Conservation (phyloP, 2,113 vertebrate genomes). For the Tachysurus fulvidraco region DNA sequence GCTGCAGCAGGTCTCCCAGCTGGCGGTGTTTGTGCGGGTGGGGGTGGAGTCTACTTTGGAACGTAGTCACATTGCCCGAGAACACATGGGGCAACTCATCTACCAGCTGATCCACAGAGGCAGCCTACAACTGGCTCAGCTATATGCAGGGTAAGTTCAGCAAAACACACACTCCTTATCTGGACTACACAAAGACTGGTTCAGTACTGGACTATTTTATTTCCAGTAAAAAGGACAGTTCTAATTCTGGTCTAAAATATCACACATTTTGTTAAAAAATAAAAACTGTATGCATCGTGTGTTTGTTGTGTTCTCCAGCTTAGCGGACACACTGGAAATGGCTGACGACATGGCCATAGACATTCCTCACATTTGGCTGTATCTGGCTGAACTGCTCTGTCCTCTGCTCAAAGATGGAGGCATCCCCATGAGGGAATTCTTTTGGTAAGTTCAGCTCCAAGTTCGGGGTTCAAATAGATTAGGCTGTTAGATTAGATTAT, state of each 20-base stretch:
- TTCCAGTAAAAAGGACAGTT: not conserved
- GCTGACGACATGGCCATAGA: conserved; percentile 99
- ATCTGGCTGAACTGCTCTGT: conserved; percentile 91
- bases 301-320: conserved; percentile 70
- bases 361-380: conserved; percentile 98
- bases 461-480: no score
- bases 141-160: conserved; percentile 86
- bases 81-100: conserved; percentile 92
- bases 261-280: not conserved
- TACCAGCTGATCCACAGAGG: conserved; percentile 85
- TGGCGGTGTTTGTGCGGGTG: conserved; percentile 84
- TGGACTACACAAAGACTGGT: not conserved
- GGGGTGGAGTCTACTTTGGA: conserved; percentile 95
- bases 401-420: conserved; percentile 91
- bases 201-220: not conserved
- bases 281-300: not conserved
- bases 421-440: conserved; percentile 95
- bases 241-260: not conserved
- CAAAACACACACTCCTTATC: not conserved
- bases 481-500: no score
- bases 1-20: conserved; percentile 76
- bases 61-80: conserved; percentile 91
- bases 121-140: conserved; percentile 83
- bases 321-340: conserved; percentile 89
- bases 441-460: conserved; percentile 73